phyloP scores from a whole-genome alignment of 2,888 invertebrate genomes.

The Lagria hirta region DNA sequence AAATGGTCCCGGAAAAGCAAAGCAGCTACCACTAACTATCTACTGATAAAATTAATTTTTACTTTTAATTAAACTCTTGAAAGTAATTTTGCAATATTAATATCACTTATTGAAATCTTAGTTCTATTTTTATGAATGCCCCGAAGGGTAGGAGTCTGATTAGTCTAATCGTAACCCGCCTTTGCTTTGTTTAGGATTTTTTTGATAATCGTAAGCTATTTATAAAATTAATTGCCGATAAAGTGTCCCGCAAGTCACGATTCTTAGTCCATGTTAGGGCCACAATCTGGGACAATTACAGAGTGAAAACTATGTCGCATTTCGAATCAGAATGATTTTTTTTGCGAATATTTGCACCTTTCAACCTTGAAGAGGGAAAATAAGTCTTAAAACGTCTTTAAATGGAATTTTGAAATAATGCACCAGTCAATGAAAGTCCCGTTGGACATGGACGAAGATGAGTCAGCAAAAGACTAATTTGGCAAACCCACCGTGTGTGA shows the following conservation, averaged over 20 bases:
- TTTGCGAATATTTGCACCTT: constrained; percentile 7
- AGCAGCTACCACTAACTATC: too few relatives aligned
- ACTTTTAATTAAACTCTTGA: neutral
- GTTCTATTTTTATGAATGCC: constrained; percentile 6
- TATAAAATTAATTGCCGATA: constrained; percentile 23
- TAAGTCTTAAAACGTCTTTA: constrained; percentile 5
- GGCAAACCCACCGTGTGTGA: too few relatives aligned
- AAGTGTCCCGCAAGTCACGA: constrained; percentile 25
- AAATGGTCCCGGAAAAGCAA: constrained; percentile 3
- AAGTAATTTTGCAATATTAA: constrained; percentile 12
- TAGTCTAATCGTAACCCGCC: too few relatives aligned
- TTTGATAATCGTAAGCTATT: constrained; percentile 12
- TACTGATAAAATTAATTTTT: constrained; percentile 5
- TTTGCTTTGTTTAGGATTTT: constrained; percentile 7
- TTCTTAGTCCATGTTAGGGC: constrained; percentile 25
- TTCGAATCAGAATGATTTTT: constrained; percentile 23
- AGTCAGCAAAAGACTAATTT: too few relatives aligned
- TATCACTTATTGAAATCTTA: constrained; percentile 10
- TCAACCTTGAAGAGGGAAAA: constrained; percentile 19
- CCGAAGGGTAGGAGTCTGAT: constrained; percentile 3
- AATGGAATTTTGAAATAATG: too few relatives aligned
- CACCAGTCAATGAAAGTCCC: constrained; percentile 12
- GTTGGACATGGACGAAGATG: constrained; percentile 10
- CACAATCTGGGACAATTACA: constrained; percentile 31
- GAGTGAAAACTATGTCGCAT: constrained; percentile 34